A percentile compares a stretch with the other conserved stretches of the same genome.
Conservation (phyloP, 2,797 vertebrate genomes). For the Peromyscus attwateri region DNA sequence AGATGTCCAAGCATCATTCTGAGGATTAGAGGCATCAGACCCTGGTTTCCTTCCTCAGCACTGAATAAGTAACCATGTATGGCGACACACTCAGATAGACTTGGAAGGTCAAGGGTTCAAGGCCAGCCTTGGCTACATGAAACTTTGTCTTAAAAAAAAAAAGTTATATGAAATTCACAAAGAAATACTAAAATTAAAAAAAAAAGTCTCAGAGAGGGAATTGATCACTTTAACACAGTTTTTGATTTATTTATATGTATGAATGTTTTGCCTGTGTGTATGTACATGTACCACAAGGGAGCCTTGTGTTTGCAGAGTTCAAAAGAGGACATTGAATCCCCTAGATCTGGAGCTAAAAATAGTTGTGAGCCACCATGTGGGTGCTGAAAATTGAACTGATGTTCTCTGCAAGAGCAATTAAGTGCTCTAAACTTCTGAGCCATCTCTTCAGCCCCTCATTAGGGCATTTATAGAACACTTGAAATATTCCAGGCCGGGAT, state of each 20-base stretch:
- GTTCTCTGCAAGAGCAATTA: background rate
- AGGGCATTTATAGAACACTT: background rate
- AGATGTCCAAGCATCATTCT: background rate
- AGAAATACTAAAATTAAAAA: background rate
- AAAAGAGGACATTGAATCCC: background rate
- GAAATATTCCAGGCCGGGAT: background rate
- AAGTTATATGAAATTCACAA: conserved; percentile 28
- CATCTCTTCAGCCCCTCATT: background rate
- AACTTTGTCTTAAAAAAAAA: background rate
- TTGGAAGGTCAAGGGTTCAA: background rate
- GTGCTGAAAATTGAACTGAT: background rate
- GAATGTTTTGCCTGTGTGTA: background rate
- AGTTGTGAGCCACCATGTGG: background rate
- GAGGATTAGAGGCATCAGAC: background rate
- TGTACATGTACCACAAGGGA: too few species aligned
- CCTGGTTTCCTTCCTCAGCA: background rate
- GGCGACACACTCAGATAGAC: background rate
- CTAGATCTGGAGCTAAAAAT: background rate
- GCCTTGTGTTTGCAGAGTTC: background rate
- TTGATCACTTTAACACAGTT: background rate
- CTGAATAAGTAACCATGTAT: background rate
- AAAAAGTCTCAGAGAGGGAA: background rate
- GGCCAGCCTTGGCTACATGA: background rate
- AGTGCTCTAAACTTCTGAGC: background rate
- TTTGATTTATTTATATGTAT: background rate